phyloP scores from a whole-genome alignment of 92 coral and sea anemone species.

The Scolanthus callimorphus region DNA sequence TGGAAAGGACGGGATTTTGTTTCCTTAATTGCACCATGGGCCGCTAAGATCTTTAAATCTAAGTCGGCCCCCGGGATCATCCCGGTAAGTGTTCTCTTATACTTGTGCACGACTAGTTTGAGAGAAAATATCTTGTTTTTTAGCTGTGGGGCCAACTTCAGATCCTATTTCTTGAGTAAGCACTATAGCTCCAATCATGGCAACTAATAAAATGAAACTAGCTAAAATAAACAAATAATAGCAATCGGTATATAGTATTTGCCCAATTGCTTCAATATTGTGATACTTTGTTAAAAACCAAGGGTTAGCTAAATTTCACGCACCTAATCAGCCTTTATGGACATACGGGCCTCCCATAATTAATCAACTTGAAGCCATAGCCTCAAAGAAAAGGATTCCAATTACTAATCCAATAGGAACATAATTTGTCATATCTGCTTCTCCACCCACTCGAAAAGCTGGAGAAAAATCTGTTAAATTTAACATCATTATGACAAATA shows the following conservation, averaged over 20 bases:
- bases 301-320: constrained; percentile 52
- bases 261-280: constrained; percentile 60
- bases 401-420: constrained; percentile 63
- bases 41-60: constrained; percentile 9
- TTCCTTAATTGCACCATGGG: constrained; percentile 61
- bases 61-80: constrained; percentile 9
- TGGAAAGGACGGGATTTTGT: constrained; percentile 72
- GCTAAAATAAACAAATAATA: constrained; percentile 64
- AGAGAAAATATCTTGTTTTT: constrained; percentile 69
- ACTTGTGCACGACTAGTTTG: constrained; percentile 67
- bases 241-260: constrained; percentile 50
- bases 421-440: constrained; percentile 77
- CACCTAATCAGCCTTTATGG: constrained; percentile 44
- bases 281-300: constrained; percentile 58
- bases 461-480: constrained; percentile 72
- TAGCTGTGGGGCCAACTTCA: constrained; percentile 62
- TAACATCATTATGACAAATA: constrained; percentile 75
- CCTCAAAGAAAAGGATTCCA: constrained; percentile 69
- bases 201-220: constrained; percentile 67
- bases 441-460: constrained; percentile 64
- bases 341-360: constrained; percentile 64
- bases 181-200: constrained; percentile 71
- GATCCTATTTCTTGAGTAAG: constrained; percentile 65
- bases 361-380: constrained; percentile 66
- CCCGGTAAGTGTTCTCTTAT: constrained; percentile 9